Evolutionary conservation across 35 echinoderm and acorn worm genomes (phyloP), one percentile per base, ranked within the genome.

Genomic region (Apostichopus japonicus): DNA sequence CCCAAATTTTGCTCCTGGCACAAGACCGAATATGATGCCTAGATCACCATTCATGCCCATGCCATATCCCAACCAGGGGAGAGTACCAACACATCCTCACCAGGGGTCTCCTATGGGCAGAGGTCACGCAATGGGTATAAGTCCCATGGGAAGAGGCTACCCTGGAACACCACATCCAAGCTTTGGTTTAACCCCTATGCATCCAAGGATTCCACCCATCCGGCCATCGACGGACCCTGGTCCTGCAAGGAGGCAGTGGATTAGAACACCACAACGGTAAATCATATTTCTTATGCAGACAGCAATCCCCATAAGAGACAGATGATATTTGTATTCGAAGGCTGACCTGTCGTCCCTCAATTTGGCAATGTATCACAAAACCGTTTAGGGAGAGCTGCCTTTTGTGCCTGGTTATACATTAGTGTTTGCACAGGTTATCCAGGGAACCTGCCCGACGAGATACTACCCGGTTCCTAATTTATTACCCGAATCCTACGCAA

Each of bases 191-290:
- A 96, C 95, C 44, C 95, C 95, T 1, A 96, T 96, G 95, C 90
- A 96, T 81, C 95, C 95, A 82, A 93, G 95, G 63, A 96, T 96
- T 71, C 95, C 95, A 27, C 95, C 95, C 4, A 23, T 96, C 7
- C 92, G 86, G 17, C 90, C 95, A 44, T 22, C 73, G 52, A 83
- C 90, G 58, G 95, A 96, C 77, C 95, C 93, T 56, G 91, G 73
- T 55, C 71, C 55, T 1, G 53, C 82, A 84, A 90, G 87, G 72
- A 89, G 93, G 77, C 92, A 87, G 19, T 94, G 87, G 73, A 78
- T 59, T 8, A 54, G 53, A 87, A 25, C 87, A 56, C 65, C 93
- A 78, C 53, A 87, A 79, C 67, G 86, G 93, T 14, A 78, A 16
- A 44, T 59, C 0, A 13, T 13, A 59, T 59, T 59, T 59, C 6